Base-by-base conservation (phyloP, 2,113 vertebrate genomes). In the Oncorhynchus masou region DNA sequence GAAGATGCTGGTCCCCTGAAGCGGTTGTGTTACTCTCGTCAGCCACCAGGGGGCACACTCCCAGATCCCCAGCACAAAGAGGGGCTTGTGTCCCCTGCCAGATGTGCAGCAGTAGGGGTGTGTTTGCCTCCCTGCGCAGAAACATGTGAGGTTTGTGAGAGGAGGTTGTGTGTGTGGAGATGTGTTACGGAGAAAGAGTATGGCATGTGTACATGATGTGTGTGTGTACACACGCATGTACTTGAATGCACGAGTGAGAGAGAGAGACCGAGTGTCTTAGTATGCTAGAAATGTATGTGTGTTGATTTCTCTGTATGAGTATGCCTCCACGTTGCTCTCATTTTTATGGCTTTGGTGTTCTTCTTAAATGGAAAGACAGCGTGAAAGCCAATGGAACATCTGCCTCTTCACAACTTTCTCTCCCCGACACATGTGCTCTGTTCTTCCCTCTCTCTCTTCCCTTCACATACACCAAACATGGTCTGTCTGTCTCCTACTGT, bases 21-120 rank as follows among this genome's bases (percentile, higher is more conserved):
- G 77, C 27, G 15, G 7, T 16, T 19, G 49, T 19, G 3, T 71
- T 74, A 22, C 60, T 59, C 49, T 8, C 7, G 57, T n/a, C 20
- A 34, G 71, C 20, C 79, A 87, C 72, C 70, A 83, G 81, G 81
- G 83, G 86, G 79, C 71, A 49, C 74, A 27, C 2, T 81, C 39
- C 69, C 64, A 31, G 59, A 59, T 15, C 25, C 0, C 34, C 31
- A 45, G 25, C 31, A 75, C 74, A 68, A 12, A 24, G 3, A 78
- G 74, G 70, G 31, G 24, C 31, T 31, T 75, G 74, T 64, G 1
- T 67, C 25, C 20, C 29, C 48, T 72, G 75, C 70, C 71, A 79
- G 79, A 86, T 85, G 79, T 70, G 34, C 45, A 74, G 76, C 68
- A 49, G 57, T 7, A 29, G 68, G 25, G 57, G 34, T 70, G 27